These are phyloP conservation scores for Urophycis tenuis DNA, from an alignment of 2,797 vertebrate genomes.

Conservation along the genomic window DNA sequence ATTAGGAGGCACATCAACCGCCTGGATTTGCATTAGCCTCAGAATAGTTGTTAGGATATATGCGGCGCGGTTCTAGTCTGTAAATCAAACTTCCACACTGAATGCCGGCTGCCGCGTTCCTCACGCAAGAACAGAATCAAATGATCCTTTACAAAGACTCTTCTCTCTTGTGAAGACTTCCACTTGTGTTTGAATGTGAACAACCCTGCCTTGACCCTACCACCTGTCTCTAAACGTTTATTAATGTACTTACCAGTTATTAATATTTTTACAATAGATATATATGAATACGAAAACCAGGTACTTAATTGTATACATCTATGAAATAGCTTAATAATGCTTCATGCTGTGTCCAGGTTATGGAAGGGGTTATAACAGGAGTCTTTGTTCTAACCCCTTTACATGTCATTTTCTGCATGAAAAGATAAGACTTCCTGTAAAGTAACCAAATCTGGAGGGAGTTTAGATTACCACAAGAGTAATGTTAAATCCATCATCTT, in stretches of 20 bases:
- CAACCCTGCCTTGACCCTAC: not conserved
- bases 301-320: too few relatives aligned
- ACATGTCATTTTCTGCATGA: not conserved
- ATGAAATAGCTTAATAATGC: not conserved
- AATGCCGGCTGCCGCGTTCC: constrained; percentile 9
- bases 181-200: not conserved
- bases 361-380: not conserved
- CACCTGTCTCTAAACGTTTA: too few relatives aligned
- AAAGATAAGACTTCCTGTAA: not conserved
- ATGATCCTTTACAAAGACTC: constrained; percentile 29
- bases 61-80: not conserved
- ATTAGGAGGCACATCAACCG: constrained; percentile 42
- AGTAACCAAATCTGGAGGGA: not conserved
- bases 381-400: too few relatives aligned
- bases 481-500: not conserved
- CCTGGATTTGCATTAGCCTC: constrained; percentile 17
- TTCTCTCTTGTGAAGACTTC: constrained; percentile 28
- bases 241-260: too few relatives aligned
- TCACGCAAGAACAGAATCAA: constrained; percentile 35
- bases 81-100: constrained; percentile 32
- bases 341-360: not conserved
- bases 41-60: constrained; percentile 15
- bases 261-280: too few relatives aligned
- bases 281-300: too few relatives aligned
- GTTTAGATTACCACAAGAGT: not conserved